A percentile compares a stretch with the other conserved stretches of the same genome.
phyloP scores from a whole-genome alignment of 35 echinoderm and acorn worm genomes.

The Heliocidaris erythrogramma region DNA sequence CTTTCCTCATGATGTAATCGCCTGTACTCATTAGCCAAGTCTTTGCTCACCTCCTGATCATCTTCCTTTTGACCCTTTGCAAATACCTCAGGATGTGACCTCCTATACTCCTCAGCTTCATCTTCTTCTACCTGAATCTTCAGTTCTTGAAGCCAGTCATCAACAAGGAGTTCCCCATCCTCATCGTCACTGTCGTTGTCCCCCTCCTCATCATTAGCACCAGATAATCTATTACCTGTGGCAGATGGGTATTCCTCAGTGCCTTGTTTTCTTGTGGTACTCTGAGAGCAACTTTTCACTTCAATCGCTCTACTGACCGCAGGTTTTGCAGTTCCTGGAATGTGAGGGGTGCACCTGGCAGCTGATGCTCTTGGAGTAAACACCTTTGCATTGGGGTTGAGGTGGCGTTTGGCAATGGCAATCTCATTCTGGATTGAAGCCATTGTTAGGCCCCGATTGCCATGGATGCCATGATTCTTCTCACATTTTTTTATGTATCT shows the following conservation, averaged over 20 bases:
- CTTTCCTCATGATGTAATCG: too few species aligned
- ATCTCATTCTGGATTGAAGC: conserved; percentile 71
- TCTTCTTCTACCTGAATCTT: conserved; percentile 71
- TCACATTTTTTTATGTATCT: conserved; percentile 81
- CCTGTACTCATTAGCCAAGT: too few species aligned
- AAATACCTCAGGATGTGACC: conserved; percentile 45
- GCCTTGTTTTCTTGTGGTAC: not conserved
- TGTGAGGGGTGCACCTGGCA: not conserved
- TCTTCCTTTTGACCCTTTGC: not conserved
- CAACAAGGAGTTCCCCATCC: conserved; percentile 56
- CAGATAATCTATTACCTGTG: not conserved
- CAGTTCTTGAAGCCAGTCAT: conserved; percentile 38
- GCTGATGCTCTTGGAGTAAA: not conserved
- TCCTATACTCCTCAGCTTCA: conserved; percentile 67
- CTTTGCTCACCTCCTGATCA: too few species aligned
- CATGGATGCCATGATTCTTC: conserved; percentile 67
- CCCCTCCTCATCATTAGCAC: conserved; percentile 25
- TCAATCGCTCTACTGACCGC: not conserved
- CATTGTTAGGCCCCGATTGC: conserved; percentile 53
- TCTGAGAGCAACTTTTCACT: conserved; percentile 44
- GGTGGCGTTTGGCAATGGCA: conserved; percentile 54
- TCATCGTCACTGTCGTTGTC: too few species aligned
- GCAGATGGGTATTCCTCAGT: too few species aligned
- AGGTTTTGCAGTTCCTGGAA: not conserved
- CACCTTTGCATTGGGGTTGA: conserved; percentile 74